These are phyloP conservation scores for Mus musculus DNA, from an alignment of 2,113 vertebrate species.

Conservation along the genomic window DNA sequence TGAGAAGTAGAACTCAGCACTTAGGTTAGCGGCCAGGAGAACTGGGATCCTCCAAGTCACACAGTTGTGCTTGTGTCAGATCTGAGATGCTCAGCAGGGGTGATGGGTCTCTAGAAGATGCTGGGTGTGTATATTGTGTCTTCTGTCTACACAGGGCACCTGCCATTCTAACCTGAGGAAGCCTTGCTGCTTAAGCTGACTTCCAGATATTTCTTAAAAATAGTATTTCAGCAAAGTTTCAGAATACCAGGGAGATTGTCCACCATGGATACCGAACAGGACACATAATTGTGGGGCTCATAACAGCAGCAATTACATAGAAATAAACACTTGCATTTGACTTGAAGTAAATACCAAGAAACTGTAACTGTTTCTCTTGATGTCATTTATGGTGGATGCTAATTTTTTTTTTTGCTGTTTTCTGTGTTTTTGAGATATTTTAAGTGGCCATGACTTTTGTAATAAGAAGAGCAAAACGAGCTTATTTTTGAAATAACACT, in stretches of 20 bases:
- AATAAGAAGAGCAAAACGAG: neutral
- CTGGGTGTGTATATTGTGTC: fast-evolving
- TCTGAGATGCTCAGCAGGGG: too few species aligned
- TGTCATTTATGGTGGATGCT: neutral
- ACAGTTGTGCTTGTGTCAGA: neutral
- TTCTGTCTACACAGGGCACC: neutral
- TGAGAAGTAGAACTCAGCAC: neutral
- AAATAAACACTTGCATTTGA: slow-evolving; percentile 26
- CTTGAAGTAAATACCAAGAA: slow-evolving; percentile 19
- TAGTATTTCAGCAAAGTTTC: slow-evolving; percentile 29
- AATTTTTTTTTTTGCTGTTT: neutral
- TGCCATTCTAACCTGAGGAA: neutral
- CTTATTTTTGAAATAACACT: neutral
- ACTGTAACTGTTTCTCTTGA: neutral
- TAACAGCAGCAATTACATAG: neutral
- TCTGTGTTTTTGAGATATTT: slow-evolving; percentile 11
- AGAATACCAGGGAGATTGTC: neutral
- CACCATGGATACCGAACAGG: neutral
- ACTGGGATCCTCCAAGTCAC: neutral
- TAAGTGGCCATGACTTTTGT: neutral
- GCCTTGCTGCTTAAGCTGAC: neutral
- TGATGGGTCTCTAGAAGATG: fast-evolving
- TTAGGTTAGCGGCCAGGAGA: neutral
- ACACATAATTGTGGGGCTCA: neutral
- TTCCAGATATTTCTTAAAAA: neutral